A percentile compares a stretch with the other conserved stretches of the same genome.
Evolutionary conservation across 2,113 vertebrate species (phyloP).

Genomic region (Taurulus bubalis): DNA sequence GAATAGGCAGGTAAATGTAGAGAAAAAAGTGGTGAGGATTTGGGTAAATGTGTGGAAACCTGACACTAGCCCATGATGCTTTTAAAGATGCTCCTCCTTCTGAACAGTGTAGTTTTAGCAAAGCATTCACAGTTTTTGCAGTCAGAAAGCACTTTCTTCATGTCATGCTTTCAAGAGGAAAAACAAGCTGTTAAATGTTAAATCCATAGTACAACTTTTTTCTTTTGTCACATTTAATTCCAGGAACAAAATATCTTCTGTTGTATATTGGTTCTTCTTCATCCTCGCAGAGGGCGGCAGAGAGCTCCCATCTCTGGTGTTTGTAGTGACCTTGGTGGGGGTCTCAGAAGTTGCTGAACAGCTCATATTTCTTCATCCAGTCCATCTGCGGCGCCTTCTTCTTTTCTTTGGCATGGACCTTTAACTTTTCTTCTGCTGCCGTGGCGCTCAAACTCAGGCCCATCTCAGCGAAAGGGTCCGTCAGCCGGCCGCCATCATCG

Average conservation of each 20-base stretch:
- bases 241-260: slow-evolving; percentile 36
- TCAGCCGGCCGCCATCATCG: slow-evolving; percentile 81
- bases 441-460: slow-evolving; percentile 95
- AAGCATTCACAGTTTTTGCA: slow-evolving; percentile 7
- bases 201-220: slow-evolving; percentile 26
- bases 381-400: slow-evolving; percentile 96
- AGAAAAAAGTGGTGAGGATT: slow-evolving; percentile 3
- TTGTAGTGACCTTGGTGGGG: not conserved
- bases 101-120: not conserved
- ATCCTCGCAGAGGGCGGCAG: not conserved
- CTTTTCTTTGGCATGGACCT: slow-evolving; percentile 91
- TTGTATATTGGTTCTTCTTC: slow-evolving; percentile 16
- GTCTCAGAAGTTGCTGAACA: slow-evolving; percentile 97
- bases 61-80: not conserved
- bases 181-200: slow-evolving; percentile 23
- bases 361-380: slow-evolving; percentile 97
- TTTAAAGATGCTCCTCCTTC: slow-evolving; percentile 20
- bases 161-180: not conserved
- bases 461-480: slow-evolving; percentile 94
- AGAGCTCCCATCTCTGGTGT: slow-evolving; percentile 19
- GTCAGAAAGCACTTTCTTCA: slow-evolving; percentile 11
- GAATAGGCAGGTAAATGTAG: not conserved
- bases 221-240: slow-evolving; percentile 45
- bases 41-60: slow-evolving; percentile 34
- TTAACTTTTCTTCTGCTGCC: slow-evolving; percentile 94